phyloP scores from a whole-genome alignment of 1,140 invertebrate species.

The Drosophila bifasciata region DNA sequence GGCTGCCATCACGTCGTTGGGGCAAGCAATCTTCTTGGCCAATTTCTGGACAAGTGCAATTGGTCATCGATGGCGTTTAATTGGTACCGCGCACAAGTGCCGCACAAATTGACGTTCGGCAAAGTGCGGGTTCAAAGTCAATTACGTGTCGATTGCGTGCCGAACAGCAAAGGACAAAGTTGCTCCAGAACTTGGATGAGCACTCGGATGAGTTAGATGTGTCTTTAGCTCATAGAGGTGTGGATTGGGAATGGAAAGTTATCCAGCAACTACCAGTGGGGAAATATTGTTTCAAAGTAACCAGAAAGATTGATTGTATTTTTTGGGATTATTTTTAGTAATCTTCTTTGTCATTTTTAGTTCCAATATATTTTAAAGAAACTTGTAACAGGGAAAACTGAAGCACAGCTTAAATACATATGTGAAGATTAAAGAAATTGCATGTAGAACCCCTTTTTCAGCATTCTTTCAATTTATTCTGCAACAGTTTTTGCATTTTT shows the following conservation, averaged over 20 bases:
- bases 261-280: neutral
- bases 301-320: neutral
- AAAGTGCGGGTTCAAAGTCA: conserved; percentile 61
- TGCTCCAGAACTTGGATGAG: conserved; percentile 32
- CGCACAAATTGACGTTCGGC: conserved; percentile 51
- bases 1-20: conserved; percentile 50
- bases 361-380: too few relatives aligned
- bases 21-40: conserved; percentile 51
- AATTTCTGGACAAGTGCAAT: conserved; percentile 73
- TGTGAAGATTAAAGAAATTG: too few relatives aligned
- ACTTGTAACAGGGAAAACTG: too few relatives aligned
- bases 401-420: too few relatives aligned
- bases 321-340: neutral
- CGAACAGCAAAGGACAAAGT: conserved; percentile 40
- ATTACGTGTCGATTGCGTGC: conserved; percentile 62
- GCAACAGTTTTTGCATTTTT: too few relatives aligned
- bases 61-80: conserved; percentile 76
- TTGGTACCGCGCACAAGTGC: conserved; percentile 63
- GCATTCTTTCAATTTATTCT: too few relatives aligned
- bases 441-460: too few relatives aligned
- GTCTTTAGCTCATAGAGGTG: neutral
- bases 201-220: conserved; percentile 25
- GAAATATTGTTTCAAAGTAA: neutral
- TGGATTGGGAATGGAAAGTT: conserved; percentile 13
- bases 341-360: too few relatives aligned